Base-by-base conservation (phyloP, 2,797 vertebrate species). In the Sarcophilus harrisii region DNA sequence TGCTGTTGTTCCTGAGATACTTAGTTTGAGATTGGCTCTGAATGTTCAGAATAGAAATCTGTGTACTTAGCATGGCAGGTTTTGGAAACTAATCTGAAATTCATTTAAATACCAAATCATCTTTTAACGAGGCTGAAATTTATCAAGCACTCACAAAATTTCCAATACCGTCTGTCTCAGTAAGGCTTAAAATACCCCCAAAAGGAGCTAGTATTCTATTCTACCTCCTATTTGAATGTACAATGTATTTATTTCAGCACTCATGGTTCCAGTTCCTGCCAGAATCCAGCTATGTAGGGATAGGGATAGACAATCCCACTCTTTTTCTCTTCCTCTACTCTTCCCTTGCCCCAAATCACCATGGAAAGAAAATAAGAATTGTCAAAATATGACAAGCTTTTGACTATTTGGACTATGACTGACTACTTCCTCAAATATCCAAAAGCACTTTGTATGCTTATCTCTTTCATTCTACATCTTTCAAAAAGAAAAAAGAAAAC, bases 381-480 rank as follows among this genome's bases (percentile, higher is more conserved):
- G 27, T 29, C 55, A 66, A 38, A 21, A 45, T 45, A 81, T 45
- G 73, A 81, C 73, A 81, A 93, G n/a, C 13, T 92, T 96, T 81
- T 96, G 49, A 66, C 54, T 11, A 55, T 55, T 55, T 55, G 6
- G 0, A 94, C 93, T 92, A 93, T 93, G 14, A 66, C 32, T 54
- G 90, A 93, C 0, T 58, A 91, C 92, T 55, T 92, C 24, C 38
- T 38, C 14, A 32, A 94, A 95, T 55, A 52, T 18, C 93, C 81
- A 94, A 96, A 58, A 94, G 13, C n/a, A 28, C 21, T 94, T 95
- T 95, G 55, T 59, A 92, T 55, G 27, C 92, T 94, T 81, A 45
- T 58, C 58, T 49, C 57, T 90, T 95, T 92, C 92, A 89, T 57
- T 91, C 90, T 11, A 81, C 52, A 95, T 58, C 21, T 92, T 94